A percentile compares a stretch with the other conserved stretches of the same genome.
phyloP scores from a whole-genome alignment of 2,113 vertebrate species.

The Tetrax tetrax region DNA sequence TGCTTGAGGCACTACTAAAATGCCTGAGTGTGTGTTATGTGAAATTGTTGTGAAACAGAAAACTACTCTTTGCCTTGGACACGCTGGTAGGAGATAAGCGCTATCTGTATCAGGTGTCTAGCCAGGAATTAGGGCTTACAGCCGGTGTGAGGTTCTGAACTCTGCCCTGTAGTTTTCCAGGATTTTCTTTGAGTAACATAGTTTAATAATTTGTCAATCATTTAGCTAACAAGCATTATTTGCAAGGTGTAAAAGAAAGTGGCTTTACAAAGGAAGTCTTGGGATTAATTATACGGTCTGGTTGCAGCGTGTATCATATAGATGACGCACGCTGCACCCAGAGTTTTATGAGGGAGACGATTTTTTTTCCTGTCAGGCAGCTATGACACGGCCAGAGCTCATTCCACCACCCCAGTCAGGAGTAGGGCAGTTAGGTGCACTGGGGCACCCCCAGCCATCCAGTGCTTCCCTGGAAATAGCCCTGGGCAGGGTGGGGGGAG shows the following conservation, averaged over 20 bases:
- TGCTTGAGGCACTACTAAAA: background rate
- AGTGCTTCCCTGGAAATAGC: background rate
- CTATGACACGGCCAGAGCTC: background rate
- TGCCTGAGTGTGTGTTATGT: background rate
- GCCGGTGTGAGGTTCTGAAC: background rate
- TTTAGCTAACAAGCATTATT: background rate
- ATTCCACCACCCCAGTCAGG: background rate
- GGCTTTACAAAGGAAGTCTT: background rate
- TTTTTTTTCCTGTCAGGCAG: background rate
- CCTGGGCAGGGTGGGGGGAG: background rate
- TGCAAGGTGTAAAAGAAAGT: background rate
- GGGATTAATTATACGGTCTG: background rate
- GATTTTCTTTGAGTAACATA: background rate
- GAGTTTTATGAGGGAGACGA: background rate
- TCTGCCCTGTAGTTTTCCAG: background rate
- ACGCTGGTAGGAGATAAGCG: background rate
- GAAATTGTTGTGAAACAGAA: conserved; percentile 3
- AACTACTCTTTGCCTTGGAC: background rate
- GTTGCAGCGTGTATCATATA: rapidly evolving
- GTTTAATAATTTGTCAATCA: background rate
- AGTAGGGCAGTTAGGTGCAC: background rate
- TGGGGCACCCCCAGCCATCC: background rate
- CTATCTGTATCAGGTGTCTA: background rate
- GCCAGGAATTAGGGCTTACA: background rate
- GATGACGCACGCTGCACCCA: background rate